Percentiles rank a stretch among this genome's conserved stretches.
phyloP scores from a whole-genome alignment of 1,140 invertebrate genomes.

The Apis mellifera region DNA sequence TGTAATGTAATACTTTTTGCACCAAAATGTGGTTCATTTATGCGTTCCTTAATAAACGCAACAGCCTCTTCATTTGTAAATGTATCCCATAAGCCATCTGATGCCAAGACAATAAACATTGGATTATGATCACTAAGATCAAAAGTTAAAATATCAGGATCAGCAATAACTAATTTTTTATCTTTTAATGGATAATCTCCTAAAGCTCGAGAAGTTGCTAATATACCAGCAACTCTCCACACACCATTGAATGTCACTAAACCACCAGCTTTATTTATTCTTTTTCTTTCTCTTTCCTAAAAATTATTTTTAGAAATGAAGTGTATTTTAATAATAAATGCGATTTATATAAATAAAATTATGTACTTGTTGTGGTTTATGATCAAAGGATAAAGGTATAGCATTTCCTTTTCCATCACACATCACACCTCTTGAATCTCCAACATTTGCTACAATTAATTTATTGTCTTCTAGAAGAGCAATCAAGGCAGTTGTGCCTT shows the following conservation, averaged over 20 bases:
- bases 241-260: constrained; percentile 97
- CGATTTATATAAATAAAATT: constrained; percentile 21
- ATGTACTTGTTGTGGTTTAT: constrained; percentile 95
- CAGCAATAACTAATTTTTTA: constrained; percentile 95
- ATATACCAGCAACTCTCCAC: constrained; percentile 97
- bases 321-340: constrained; percentile 19
- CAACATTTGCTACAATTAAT: constrained; percentile 96
- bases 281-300: constrained; percentile 91
- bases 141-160: constrained; percentile 97
- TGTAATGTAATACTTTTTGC: constrained; percentile 94
- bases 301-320: constrained; percentile 33
- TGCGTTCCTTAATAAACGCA: constrained; percentile 90
- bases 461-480: constrained; percentile 91
- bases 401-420: constrained; percentile 94
- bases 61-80: constrained; percentile 97
- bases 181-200: constrained; percentile 98
- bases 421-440: constrained; percentile 97
- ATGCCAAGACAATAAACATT: constrained; percentile 94
- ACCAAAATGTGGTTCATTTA: constrained; percentile 92
- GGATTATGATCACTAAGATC: constrained; percentile 92
- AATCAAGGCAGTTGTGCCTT: constrained; percentile 95
- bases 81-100: constrained; percentile 98
- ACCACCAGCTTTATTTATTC: constrained; percentile 95
- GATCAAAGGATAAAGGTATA: constrained; percentile 96
- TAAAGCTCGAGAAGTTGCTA: constrained; percentile 96